Evolutionary conservation across 2,797 vertebrate species (phyloP).

Genomic region (Liasis olivaceus): DNA sequence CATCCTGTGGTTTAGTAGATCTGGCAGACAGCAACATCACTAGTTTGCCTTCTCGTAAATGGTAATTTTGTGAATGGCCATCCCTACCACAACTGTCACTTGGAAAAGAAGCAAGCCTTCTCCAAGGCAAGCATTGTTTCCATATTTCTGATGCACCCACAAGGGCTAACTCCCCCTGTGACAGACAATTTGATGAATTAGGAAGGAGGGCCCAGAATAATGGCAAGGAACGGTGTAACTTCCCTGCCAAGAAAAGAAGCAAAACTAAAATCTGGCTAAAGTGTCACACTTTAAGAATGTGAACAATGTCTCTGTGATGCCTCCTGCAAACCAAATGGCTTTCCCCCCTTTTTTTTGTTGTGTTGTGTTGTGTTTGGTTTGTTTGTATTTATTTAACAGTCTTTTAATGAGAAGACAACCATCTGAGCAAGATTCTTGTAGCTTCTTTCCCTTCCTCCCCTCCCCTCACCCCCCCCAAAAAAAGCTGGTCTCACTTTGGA

Average conservation of each 20-base stretch:
- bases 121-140: neutral
- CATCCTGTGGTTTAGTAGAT: neutral
- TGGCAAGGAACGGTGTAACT: constrained; percentile 52
- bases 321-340: constrained; percentile 69
- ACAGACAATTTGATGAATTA: neutral
- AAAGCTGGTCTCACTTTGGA: neutral
- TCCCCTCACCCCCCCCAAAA: neutral
- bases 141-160: neutral
- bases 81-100: too few species aligned
- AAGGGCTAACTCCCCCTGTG: neutral
- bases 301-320: constrained; percentile 71
- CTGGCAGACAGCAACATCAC: neutral
- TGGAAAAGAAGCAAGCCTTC: neutral
- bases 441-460: neutral
- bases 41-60: neutral
- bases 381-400: constrained; percentile 72
- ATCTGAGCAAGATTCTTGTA: constrained; percentile 49
- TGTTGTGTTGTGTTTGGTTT: constrained; percentile 40
- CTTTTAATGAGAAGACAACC: constrained; percentile 57
- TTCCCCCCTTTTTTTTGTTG: neutral
- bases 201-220: constrained; percentile 21
- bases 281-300: constrained; percentile 48
- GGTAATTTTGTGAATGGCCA: neutral
- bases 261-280: constrained; percentile 61
- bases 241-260: constrained; percentile 66